Conservation (phyloP, 2,113 vertebrate species). For the Oreotrochilus melanogaster region DNA sequence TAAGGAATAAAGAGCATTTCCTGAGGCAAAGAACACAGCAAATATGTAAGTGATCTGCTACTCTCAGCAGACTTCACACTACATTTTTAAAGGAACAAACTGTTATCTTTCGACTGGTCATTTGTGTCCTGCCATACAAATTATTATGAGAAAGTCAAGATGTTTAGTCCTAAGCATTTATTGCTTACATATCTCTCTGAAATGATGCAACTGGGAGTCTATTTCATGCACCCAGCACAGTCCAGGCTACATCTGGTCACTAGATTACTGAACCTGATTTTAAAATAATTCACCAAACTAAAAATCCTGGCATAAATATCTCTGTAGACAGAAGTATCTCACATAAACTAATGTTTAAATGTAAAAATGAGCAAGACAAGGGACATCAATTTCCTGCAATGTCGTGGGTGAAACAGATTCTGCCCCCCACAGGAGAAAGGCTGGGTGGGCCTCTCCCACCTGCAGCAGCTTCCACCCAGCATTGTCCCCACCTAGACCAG, state of each 20-base stretch:
- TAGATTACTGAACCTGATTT: neutral
- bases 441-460: neutral
- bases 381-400: neutral
- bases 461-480: neutral
- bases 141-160: neutral
- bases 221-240: neutral
- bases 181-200: neutral
- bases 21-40: neutral
- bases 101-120: neutral
- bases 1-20: neutral
- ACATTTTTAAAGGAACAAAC: neutral
- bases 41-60: neutral
- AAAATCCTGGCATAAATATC: neutral
- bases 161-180: neutral
- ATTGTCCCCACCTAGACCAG: neutral
- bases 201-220: neutral
- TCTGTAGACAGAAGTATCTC: neutral
- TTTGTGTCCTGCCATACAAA: neutral
- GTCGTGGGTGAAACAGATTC: neutral
- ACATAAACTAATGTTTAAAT: neutral
- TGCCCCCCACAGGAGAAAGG: neutral
- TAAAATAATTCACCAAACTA: neutral
- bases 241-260: neutral
- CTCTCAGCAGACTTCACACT: neutral
- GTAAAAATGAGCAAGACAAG: neutral